A percentile compares a stretch with the other conserved stretches of the same genome.
Evolutionary conservation across 2,797 vertebrate genomes (phyloP).

Genomic region (Neosalanx taihuensis): DNA sequence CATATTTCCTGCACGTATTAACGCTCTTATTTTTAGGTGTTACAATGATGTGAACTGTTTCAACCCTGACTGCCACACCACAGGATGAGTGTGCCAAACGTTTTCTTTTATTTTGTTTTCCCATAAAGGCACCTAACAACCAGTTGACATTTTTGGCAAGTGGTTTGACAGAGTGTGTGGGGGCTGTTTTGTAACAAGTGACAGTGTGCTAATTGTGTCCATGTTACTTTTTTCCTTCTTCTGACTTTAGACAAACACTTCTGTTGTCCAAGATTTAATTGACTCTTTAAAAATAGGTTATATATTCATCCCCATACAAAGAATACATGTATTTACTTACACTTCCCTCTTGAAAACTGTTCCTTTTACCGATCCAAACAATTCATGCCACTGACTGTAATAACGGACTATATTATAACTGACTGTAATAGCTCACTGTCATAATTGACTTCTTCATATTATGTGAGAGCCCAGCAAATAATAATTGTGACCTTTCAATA

Average conservation of each 20-base stretch:
- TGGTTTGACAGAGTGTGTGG: conserved; percentile 44
- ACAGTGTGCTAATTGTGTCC: conserved; percentile 63
- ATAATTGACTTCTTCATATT: background rate
- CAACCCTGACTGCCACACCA: background rate
- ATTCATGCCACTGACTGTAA: background rate
- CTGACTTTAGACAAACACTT: conserved; percentile 13
- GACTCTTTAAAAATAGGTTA: conserved; percentile 32
- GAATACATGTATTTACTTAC: conserved; percentile 40
- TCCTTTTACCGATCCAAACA: background rate
- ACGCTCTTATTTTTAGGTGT: background rate
- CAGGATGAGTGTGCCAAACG: background rate
- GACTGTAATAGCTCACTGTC: no score
- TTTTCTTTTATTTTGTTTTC: background rate
- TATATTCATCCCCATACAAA: conserved; percentile 43
- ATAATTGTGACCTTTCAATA: background rate
- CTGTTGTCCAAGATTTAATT: conserved; percentile 53
- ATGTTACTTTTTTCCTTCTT: conserved; percentile 23
- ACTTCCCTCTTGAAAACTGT: conserved; percentile 37
- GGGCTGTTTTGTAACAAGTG: conserved; percentile 51
- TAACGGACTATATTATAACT: background rate
- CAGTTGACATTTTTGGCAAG: conserved; percentile 19
- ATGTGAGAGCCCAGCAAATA: background rate
- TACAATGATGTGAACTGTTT: background rate
- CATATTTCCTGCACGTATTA: conserved; percentile 8
- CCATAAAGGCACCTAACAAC: conserved; percentile 22